phyloP scores from a whole-genome alignment of 2,888 invertebrate species.

The Syrphus vitripennis region DNA sequence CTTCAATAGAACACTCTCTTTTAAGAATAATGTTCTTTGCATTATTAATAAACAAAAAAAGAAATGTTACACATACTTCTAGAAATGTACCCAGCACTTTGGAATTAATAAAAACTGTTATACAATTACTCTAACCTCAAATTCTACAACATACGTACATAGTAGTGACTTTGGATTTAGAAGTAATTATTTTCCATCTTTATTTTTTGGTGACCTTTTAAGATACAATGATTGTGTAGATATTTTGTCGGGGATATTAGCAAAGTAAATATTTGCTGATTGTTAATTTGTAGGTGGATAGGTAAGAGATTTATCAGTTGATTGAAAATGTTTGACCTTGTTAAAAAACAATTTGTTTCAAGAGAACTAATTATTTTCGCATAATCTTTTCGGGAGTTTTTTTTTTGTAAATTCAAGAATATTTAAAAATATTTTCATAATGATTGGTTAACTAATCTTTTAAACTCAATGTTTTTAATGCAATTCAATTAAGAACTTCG shows the following conservation, averaged over 20 bases:
- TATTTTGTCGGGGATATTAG: neutral
- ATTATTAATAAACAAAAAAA: neutral
- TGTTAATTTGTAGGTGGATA: neutral
- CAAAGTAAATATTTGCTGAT: neutral
- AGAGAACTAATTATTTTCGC: neutral
- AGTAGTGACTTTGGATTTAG: neutral
- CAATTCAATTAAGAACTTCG: neutral
- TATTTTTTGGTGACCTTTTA: neutral
- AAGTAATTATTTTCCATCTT: neutral
- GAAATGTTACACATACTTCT: neutral
- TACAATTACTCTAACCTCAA: conserved; percentile 6
- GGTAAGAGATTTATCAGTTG: neutral
- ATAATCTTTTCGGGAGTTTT: neutral
- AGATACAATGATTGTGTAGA: neutral
- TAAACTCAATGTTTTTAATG: neutral
- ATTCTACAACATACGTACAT: too few species aligned
- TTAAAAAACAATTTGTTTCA: neutral
- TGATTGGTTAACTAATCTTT: neutral
- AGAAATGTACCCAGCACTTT: neutral
- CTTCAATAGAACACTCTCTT: conserved; percentile 29
- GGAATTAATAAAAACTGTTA: neutral
- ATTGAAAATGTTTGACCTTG: neutral
- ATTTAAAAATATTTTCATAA: neutral
- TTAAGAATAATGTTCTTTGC: neutral
- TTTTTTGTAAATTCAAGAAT: neutral